Evolutionary conservation across 2,113 vertebrate species (phyloP).

Genomic region (Neomonachus schauinslandi): DNA sequence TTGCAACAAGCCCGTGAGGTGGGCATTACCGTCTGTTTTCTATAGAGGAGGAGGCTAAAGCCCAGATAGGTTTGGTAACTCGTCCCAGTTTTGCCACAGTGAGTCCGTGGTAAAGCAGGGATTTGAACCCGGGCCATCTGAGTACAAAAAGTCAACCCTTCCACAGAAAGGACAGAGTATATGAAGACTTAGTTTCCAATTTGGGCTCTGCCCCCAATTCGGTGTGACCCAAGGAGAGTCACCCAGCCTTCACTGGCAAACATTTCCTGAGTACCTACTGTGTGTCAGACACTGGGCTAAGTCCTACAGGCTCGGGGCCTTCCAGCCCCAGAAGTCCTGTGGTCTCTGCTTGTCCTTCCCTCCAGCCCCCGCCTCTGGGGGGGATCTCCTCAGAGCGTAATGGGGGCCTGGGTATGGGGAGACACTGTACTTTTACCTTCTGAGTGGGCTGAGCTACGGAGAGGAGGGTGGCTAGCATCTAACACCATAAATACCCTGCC

Average conservation of each 20-base stretch:
- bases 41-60: slow-evolving; percentile 5
- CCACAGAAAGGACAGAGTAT: background rate
- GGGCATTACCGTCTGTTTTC: background rate
- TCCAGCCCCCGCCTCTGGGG: background rate
- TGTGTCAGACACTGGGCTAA: background rate
- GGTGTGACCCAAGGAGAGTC: background rate
- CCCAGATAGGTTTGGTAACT: background rate
- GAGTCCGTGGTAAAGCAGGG: background rate
- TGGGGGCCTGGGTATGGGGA: background rate
- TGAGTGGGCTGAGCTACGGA: background rate
- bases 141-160: background rate
- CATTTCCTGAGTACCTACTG: background rate
- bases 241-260: background rate
- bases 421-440: background rate
- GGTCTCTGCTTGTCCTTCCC: background rate
- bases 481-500: background rate
- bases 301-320: background rate
- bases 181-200: background rate
- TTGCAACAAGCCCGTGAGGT: background rate
- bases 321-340: background rate
- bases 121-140: background rate
- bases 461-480: background rate
- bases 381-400: background rate
- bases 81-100: background rate
- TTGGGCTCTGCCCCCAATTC: slow-evolving; percentile 1